Conservation (phyloP, 2,113 vertebrate genomes). For the Sclerurus mexicanus region DNA sequence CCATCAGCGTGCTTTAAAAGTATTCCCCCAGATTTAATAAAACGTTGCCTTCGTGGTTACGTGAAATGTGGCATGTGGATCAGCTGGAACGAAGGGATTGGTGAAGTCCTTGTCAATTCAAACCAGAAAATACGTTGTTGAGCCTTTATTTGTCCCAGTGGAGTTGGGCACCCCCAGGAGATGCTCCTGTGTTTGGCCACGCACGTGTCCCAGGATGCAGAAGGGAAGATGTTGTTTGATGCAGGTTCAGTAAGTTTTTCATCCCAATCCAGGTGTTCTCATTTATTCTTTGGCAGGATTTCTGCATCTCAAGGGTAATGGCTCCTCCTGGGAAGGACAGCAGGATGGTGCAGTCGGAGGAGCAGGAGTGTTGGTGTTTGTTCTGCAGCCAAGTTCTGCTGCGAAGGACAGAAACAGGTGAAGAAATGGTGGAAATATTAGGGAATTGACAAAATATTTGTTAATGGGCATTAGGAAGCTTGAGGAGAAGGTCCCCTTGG, state of each 20-base stretch:
- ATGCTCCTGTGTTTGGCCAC: rapidly evolving
- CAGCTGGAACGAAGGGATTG: not conserved
- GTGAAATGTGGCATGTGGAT: not conserved
- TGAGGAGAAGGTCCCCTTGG: not conserved
- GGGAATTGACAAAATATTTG: not conserved
- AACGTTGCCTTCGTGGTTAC: rapidly evolving
- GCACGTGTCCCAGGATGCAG: rapidly evolving
- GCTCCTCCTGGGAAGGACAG: not conserved
- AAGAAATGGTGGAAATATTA: not conserved
- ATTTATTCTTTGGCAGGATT: not conserved
- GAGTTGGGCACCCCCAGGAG: too few species aligned
- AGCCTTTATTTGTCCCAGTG: not conserved
- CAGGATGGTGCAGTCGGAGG: not conserved
- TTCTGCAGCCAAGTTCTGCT: not conserved
- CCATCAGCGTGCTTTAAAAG: not conserved
- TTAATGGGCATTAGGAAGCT: not conserved
- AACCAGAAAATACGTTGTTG: not conserved
- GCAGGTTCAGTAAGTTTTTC: not conserved
- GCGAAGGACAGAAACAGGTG: not conserved
- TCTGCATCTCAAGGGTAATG: not conserved
- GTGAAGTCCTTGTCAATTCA: not conserved
- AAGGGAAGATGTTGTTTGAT: not conserved
- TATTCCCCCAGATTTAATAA: not conserved
- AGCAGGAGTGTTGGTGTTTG: not conserved
- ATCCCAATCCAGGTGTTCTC: not conserved